Percentiles rank a stretch among this genome's conserved stretches.
These are phyloP conservation scores for Megamerina dolium DNA, from an alignment of 2,888 invertebrate genomes.

Conservation along the genomic window DNA sequence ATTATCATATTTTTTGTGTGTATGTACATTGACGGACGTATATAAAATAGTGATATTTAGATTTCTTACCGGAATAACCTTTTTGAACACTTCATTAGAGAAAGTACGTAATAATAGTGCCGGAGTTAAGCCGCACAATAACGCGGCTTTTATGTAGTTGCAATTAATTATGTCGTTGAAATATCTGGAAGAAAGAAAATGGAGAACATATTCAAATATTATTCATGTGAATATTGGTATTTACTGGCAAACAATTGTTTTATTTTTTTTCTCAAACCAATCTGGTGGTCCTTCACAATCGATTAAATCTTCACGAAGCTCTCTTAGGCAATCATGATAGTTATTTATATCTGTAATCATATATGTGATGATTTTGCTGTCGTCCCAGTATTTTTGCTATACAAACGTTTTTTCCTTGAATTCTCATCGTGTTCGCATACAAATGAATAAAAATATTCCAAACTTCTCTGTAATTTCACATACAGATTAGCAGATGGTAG, in stretches of 20 bases:
- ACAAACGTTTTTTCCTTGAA: conserved; percentile 14
- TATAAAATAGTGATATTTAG: not conserved
- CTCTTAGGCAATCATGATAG: conserved; percentile 45
- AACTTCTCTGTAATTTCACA: conserved; percentile 48
- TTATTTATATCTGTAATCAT: conserved; percentile 34
- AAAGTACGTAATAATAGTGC: conserved; percentile 45
- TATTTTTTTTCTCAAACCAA: conserved; percentile 52
- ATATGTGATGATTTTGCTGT: not conserved
- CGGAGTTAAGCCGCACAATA: conserved; percentile 51
- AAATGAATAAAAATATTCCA: conserved; percentile 46
- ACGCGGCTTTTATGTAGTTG: conserved; percentile 51
- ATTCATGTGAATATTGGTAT: conserved; percentile 6
- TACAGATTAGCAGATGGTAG: conserved; percentile 50
- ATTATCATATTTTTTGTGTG: conserved; percentile 5
- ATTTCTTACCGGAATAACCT: conserved; percentile 20
- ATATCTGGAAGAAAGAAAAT: conserved; percentile 30
- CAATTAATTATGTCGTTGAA: conserved; percentile 53
- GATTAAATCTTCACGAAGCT: conserved; percentile 51
- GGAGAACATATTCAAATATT: not conserved
- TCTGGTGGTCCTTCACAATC: conserved; percentile 53
- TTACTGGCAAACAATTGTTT: conserved; percentile 49
- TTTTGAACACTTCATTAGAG: conserved; percentile 31
- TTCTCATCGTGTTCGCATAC: conserved; percentile 42
- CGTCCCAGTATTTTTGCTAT: not conserved
- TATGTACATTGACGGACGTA: conserved; percentile 17